Conservation (phyloP, 1,140 invertebrate species). For the Linepithema humile region DNA sequence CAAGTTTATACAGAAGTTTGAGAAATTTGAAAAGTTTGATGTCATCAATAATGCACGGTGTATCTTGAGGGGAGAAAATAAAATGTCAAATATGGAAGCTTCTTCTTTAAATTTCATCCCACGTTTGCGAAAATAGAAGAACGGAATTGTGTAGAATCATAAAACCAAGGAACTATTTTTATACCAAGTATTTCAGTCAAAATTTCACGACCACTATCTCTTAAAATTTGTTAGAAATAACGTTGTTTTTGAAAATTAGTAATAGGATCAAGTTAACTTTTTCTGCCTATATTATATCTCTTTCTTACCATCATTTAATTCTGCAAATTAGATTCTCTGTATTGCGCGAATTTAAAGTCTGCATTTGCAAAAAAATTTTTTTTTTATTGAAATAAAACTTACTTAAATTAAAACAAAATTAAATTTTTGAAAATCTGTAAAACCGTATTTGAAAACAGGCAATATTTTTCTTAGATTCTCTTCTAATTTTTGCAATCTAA, state of each 20-base stretch:
- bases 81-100: conserved; percentile 1
- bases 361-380: no score
- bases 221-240: conserved; percentile 4
- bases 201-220: not conserved
- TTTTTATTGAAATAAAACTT: not conserved
- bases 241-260: not conserved
- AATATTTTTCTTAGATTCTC: not conserved
- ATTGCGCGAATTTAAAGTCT: no score
- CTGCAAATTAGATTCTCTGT: no score
- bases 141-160: not conserved
- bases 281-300: not conserved
- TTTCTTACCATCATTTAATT: not conserved
- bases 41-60: not conserved
- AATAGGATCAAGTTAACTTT: not conserved
- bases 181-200: conserved; percentile 2
- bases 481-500: not conserved
- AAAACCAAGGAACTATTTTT: not conserved
- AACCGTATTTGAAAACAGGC: not conserved
- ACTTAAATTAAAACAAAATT: not conserved
- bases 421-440: no score
- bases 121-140: not conserved
- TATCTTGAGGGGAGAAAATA: not conserved
- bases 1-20: not conserved
- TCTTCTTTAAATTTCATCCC: not conserved
- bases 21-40: not conserved